Evolutionary conservation across 2,888 invertebrate species (phyloP).

Genomic region (Colostygia pectinataria): DNA sequence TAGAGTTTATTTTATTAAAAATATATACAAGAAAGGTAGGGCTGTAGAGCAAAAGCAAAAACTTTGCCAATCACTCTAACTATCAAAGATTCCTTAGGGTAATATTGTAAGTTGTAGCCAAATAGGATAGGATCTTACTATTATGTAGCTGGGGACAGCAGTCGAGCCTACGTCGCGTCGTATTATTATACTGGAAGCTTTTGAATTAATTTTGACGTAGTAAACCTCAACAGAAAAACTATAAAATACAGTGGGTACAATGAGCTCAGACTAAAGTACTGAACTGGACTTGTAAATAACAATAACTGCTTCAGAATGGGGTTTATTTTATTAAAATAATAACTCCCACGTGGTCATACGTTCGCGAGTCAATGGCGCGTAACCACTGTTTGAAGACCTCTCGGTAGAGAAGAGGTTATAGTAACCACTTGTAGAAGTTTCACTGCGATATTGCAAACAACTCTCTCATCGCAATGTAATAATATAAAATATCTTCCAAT

Average conservation of each 20-base stretch:
- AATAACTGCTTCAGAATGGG: slow-evolving; percentile 43
- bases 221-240: no score
- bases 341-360: slow-evolving; percentile 62
- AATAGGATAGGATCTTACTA: no score
- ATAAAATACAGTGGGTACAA: background rate
- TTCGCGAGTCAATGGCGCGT: slow-evolving; percentile 59
- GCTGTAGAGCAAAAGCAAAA: no score
- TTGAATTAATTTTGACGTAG: no score
- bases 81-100: no score
- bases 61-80: no score
- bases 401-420: background rate
- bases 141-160: no score
- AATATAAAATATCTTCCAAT: no score
- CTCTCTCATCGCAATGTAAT: no score
- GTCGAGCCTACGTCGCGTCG: no score
- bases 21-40: slow-evolving; percentile 1
- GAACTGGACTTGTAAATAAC: slow-evolving; percentile 36
- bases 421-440: background rate
- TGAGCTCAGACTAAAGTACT: slow-evolving; percentile 3
- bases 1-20: slow-evolving; percentile 12
- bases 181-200: no score
- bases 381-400: slow-evolving; percentile 27
- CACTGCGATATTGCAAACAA: background rate
- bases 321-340: slow-evolving; percentile 62
- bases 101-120: no score